Evolutionary conservation across 2,113 vertebrate species (phyloP).

Genomic region (Phrynosoma platyrhinos): DNA sequence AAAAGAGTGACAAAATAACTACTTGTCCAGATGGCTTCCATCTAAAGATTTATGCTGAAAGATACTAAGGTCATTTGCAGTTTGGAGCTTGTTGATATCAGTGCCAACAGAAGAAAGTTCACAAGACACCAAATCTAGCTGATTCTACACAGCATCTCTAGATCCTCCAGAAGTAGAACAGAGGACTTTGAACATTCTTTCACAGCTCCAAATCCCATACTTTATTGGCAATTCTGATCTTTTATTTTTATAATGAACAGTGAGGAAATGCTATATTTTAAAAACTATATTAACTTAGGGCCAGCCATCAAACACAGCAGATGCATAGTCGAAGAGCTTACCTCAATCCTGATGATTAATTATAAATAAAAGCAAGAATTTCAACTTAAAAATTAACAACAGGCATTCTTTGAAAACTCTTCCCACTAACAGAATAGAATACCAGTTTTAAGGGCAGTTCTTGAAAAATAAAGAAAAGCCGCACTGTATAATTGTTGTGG

Average conservation of each 20-base stretch:
- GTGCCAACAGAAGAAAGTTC: neutral
- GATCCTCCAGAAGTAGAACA: neutral
- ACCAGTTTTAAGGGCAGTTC: neutral
- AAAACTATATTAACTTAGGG: neutral
- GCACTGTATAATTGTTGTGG: neutral
- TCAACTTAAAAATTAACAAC: neutral
- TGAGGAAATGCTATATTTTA: neutral
- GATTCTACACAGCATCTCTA: neutral
- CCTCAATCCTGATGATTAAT: no score
- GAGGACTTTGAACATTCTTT: constrained; percentile 8
- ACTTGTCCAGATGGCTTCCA: constrained; percentile 51
- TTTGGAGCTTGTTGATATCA: neutral
- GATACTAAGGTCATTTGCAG: constrained; percentile 19
- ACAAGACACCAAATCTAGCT: constrained; percentile 10
- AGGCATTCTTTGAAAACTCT: neutral
- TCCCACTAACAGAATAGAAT: neutral
- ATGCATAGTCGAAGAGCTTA: no score
- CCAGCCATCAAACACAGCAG: no score
- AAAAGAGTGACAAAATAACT: constrained; percentile 19
- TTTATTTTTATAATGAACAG: neutral
- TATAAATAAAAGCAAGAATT: no score
- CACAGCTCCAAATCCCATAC: constrained; percentile 9
- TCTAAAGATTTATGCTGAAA: constrained; percentile 33
- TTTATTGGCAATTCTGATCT: neutral
- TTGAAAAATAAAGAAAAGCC: neutral